These are phyloP conservation scores for Mustela nigripes DNA, from an alignment of 2,113 vertebrate genomes.

Conservation along the genomic window DNA sequence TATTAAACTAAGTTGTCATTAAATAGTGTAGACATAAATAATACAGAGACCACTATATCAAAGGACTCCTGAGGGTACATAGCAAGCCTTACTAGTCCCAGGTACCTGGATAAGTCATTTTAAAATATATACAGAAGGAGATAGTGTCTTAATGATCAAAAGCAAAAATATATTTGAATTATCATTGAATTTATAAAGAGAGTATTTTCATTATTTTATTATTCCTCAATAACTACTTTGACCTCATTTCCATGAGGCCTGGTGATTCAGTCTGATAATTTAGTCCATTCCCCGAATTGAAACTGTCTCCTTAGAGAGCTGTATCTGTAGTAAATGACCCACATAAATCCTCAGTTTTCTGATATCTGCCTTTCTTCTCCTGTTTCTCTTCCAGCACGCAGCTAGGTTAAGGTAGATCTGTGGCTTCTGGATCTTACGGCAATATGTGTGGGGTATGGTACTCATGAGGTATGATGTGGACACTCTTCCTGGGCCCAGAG, in stretches of 20 bases:
- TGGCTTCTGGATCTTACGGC: not conserved
- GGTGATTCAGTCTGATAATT: not conserved
- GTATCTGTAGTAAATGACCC: not conserved
- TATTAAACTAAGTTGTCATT: not conserved
- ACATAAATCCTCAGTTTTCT: not conserved
- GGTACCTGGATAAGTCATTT: not conserved
- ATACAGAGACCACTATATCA: not conserved
- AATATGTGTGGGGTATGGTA: accelerated
- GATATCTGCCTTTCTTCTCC: not conserved
- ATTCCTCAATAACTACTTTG: not conserved
- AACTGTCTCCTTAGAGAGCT: not conserved
- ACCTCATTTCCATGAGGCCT: not conserved
- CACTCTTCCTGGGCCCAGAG: not conserved
- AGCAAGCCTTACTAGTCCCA: not conserved
- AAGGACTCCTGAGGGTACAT: not conserved
- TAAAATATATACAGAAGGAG: not conserved
- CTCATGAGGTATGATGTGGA: accelerated
- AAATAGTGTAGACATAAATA: not conserved
- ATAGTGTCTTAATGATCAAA: not conserved
- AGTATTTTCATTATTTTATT: not conserved
- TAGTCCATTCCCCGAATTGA: not conserved
- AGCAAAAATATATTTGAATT: not conserved
- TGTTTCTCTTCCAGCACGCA: not conserved
- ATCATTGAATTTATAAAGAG: not conserved
- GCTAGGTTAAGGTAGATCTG: not conserved